Evolutionary conservation across 1,140 invertebrate species (phyloP), one percentile per base, ranked within the genome.

Genomic region (Ceratitis capitata): DNA sequence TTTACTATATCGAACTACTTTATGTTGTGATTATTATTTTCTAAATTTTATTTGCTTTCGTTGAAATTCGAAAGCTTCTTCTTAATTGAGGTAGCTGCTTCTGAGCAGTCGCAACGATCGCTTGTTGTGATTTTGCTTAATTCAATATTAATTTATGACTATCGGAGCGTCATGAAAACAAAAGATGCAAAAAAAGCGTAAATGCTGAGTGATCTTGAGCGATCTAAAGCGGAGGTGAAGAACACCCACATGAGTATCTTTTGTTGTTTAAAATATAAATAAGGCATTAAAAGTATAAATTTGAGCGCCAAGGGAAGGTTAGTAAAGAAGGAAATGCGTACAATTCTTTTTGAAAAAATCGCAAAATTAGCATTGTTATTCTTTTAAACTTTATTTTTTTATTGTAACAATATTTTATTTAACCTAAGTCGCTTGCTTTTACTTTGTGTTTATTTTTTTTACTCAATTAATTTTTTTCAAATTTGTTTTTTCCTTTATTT

Each of bases 121-220:
- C n/a, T n/a, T n/a, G n/a, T n/a, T n/a, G n/a, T n/a, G n/a, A n/a
- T n/a, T n/a, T n/a, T n/a, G n/a, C n/a, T n/a, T n/a, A n/a, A n/a
- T n/a, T n/a, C n/a, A n/a, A n/a, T n/a, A n/a, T n/a, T n/a, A n/a
- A n/a, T n/a, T n/a, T n/a, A n/a, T n/a, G n/a, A n/a, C n/a, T n/a
- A n/a, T n/a, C n/a, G n/a, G n/a, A n/a, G n/a, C n/a, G n/a, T n/a
- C n/a, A n/a, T n/a, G n/a, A n/a, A 47, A 42, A 26, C 69, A 78
- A 78, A 78, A 78, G 42, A n/a, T 78, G 69, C 42, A 78, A 45
- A 35, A n/a, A 0, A 45, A 39, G 42, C 69, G 32, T 35, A 69
- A 69, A 69, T 69, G 19, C 39, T 78, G 19, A 78, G 69, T 78
- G 69, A 78, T 78, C 69, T 45, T 78, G 39, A 78, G 23, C n/a